Conservation (phyloP, 2,888 invertebrate species). For the Tolmerus cingulatus region DNA sequence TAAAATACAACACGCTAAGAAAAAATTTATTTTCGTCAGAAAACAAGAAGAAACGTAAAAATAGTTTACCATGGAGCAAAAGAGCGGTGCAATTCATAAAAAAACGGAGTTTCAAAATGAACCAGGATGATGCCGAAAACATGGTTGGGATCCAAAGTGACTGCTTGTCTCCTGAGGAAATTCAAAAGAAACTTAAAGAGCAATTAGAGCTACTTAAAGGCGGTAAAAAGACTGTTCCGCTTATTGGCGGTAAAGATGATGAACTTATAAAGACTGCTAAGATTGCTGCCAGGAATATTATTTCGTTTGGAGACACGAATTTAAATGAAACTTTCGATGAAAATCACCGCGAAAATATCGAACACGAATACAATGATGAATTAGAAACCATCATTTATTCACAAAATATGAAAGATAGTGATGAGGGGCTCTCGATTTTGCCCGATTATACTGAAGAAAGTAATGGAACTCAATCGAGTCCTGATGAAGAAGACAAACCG, state of each 20-base stretch:
- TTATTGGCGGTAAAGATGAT: background rate
- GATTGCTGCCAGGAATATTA: background rate
- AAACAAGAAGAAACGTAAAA: background rate
- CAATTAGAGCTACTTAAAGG: conserved; percentile 56
- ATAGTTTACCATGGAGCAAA: conserved; percentile 53
- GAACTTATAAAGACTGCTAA: background rate
- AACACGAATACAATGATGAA: background rate
- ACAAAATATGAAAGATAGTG: background rate
- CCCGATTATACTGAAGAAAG: background rate
- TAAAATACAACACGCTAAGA: conserved; percentile 3
- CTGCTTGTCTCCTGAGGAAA: conserved; percentile 51
- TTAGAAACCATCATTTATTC: background rate
- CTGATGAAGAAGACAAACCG: background rate
- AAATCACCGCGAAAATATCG: background rate
- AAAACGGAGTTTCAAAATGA: conserved; percentile 49
- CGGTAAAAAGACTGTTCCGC: background rate
- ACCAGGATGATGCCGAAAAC: conserved; percentile 40
- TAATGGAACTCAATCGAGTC: background rate
- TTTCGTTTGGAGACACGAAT: background rate
- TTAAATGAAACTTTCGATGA: background rate
- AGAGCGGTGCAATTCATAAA: conserved; percentile 53
- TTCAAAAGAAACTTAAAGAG: conserved; percentile 58
- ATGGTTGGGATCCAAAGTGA: background rate
- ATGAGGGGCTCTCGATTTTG: background rate
- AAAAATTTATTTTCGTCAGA: background rate